A percentile compares a stretch with the other conserved stretches of the same genome.
phyloP scores from a whole-genome alignment of 2,113 vertebrate genomes.

The Rhea pennata region DNA sequence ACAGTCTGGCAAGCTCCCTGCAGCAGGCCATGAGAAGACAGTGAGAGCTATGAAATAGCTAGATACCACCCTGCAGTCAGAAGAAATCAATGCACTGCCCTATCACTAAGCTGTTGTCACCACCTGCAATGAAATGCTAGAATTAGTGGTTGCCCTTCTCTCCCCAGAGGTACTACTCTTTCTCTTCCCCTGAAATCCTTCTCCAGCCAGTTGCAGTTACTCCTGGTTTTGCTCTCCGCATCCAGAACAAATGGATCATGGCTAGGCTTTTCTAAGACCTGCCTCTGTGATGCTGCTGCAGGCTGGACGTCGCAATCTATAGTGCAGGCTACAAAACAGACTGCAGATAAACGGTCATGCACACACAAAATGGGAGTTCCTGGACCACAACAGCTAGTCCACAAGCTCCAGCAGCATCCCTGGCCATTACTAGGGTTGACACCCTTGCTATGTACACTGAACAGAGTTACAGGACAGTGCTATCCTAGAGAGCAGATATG shows the following conservation, averaged over 20 bases:
- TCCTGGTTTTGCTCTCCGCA: not conserved
- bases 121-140: not conserved
- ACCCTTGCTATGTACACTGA: rapidly evolving
- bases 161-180: not conserved
- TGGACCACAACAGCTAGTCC: not conserved
- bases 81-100: not conserved
- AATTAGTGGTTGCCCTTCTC: not conserved
- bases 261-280: not conserved
- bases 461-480: not conserved
- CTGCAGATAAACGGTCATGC: not conserved
- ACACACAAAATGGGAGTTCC: not conserved
- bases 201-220: rapidly evolving
- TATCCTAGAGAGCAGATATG: not conserved
- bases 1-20: not conserved
- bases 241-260: not conserved
- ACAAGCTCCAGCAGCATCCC: not conserved
- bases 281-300: not conserved
- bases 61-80: rapidly evolving
- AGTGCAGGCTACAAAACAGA: not conserved
- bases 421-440: not conserved
- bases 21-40: not conserved
- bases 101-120: not conserved
- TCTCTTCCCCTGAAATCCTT: not conserved
- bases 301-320: not conserved
- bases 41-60: not conserved